These are phyloP conservation scores for Polydrusus cervinus DNA, from an alignment of 2,888 invertebrate genomes.

Conservation along the genomic window DNA sequence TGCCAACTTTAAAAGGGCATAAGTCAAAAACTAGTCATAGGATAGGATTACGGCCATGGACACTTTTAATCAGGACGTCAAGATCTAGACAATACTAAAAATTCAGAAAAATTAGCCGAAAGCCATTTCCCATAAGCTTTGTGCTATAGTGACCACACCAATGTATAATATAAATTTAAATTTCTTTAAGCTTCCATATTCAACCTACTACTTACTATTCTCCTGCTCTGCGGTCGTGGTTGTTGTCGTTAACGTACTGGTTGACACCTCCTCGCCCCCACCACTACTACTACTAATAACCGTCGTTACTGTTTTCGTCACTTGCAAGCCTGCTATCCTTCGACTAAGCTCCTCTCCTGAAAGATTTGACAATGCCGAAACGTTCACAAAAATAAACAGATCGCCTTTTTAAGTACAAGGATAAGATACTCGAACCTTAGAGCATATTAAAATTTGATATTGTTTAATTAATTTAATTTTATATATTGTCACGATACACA, in stretches of 20 bases:
- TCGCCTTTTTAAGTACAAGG: neutral
- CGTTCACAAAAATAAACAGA: neutral
- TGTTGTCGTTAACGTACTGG: conserved; percentile 55
- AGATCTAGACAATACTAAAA: too few species aligned
- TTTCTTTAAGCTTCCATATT: conserved; percentile 9
- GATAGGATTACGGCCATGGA: too few species aligned
- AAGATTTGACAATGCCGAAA: conserved; percentile 24
- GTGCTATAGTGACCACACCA: too few species aligned
- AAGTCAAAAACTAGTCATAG: too few species aligned
- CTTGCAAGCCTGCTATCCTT: conserved; percentile 69
- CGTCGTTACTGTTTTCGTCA: conserved; percentile 78
- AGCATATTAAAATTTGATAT: too few species aligned
- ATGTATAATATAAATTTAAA: neutral
- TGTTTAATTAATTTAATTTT: too few species aligned
- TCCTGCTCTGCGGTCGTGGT: conserved; percentile 65
- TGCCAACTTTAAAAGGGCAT: too few species aligned
- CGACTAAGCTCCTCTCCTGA: conserved; percentile 69
- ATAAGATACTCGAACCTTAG: neutral
- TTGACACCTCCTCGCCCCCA: conserved; percentile 57
- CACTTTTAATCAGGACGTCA: too few species aligned
- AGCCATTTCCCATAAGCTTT: too few species aligned
- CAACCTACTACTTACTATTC: conserved; percentile 75
- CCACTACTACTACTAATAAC: conserved; percentile 72
- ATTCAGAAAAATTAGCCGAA: too few species aligned
- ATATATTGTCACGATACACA: too few species aligned